A percentile compares a stretch with the other conserved stretches of the same genome.
These are phyloP conservation scores for Helicoverpa zea DNA, from an alignment of 1,140 invertebrate species.

Conservation along the genomic window DNA sequence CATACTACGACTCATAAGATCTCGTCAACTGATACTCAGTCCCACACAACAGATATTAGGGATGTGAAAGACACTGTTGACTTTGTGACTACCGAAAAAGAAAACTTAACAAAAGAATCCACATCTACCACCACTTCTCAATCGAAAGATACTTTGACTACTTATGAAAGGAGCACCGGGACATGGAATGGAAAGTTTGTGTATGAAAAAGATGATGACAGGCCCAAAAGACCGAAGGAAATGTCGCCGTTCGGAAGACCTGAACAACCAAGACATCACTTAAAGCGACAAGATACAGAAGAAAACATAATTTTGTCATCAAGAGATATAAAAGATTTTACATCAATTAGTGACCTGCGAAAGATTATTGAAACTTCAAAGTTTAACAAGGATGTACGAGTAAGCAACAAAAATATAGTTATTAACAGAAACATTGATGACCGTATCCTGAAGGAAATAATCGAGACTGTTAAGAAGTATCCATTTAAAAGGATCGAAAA, in stretches of 20 bases:
- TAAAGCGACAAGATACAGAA: constrained; percentile 82
- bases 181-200: constrained; percentile 83
- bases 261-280: constrained; percentile 79
- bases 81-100: constrained; percentile 74
- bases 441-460: constrained; percentile 80
- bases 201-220: constrained; percentile 81
- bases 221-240: constrained; percentile 77
- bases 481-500: constrained; percentile 83
- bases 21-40: constrained; percentile 64
- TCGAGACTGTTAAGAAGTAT: constrained; percentile 83
- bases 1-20: constrained; percentile 62
- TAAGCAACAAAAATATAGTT: constrained; percentile 83
- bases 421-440: constrained; percentile 83
- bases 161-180: constrained; percentile 81
- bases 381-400: constrained; percentile 77
- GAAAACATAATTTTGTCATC: constrained; percentile 84
- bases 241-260: constrained; percentile 80
- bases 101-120: constrained; percentile 73
- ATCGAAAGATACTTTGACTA: constrained; percentile 80
- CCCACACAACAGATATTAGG: constrained; percentile 64
- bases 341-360: constrained; percentile 80
- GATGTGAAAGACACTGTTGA: constrained; percentile 72
- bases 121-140: constrained; percentile 59
- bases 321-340: constrained; percentile 83
- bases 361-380: constrained; percentile 81